A percentile compares a stretch with the other conserved stretches of the same genome.
Conservation (phyloP, 2,888 invertebrate genomes). For the Calliopum simillimum region DNA sequence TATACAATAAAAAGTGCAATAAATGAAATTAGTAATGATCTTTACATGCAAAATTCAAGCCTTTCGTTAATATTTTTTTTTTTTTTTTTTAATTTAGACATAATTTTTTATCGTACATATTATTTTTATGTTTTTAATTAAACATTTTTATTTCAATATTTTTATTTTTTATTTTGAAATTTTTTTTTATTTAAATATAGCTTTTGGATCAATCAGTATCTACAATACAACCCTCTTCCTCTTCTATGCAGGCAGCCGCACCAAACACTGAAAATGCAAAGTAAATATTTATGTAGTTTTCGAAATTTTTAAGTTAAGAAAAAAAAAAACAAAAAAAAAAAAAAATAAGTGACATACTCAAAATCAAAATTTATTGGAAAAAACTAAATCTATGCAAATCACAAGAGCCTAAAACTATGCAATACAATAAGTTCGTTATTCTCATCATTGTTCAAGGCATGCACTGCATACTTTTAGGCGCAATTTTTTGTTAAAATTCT, state of each 20-base stretch:
- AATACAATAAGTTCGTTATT: neutral
- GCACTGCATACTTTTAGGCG: neutral
- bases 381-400: no score
- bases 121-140: slow-evolving; percentile 46
- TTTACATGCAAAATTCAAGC: neutral
- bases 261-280: slow-evolving; percentile 72
- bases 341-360: neutral
- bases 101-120: slow-evolving; percentile 33
- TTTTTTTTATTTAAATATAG: slow-evolving; percentile 70
- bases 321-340: no score
- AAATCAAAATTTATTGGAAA: neutral
- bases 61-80: neutral
- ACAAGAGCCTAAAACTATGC: no score
- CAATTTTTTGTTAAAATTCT: neutral
- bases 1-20: slow-evolving; percentile 11
- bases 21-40: neutral
- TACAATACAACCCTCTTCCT: slow-evolving; percentile 67
- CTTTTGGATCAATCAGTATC: slow-evolving; percentile 76
- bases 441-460: neutral
- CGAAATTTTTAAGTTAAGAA: slow-evolving; percentile 33
- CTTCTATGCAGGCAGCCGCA: slow-evolving; percentile 70
- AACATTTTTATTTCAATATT: slow-evolving; percentile 53
- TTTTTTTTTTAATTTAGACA: slow-evolving; percentile 25
- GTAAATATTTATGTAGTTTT: slow-evolving; percentile 71
- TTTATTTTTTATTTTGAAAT: slow-evolving; percentile 62